Evolutionary conservation across 2,797 vertebrate species (phyloP).

Genomic region (Chaetodon trifasciatus): DNA sequence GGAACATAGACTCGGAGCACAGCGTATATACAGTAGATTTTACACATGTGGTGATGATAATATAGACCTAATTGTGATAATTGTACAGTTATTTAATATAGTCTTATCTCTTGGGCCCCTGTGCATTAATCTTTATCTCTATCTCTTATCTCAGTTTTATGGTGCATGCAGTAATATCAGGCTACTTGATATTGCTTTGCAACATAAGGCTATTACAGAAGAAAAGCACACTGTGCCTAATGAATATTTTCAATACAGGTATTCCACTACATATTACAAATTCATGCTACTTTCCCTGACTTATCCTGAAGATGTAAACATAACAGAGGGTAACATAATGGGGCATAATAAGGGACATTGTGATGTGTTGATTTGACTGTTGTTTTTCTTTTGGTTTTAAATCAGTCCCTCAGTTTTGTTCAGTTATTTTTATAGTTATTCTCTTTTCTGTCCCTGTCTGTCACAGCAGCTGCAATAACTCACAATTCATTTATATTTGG

Average conservation of each 20-base stretch:
- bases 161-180: neutral
- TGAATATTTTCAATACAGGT: neutral
- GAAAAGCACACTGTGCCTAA: neutral
- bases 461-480: neutral
- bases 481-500: slow-evolving; percentile 15
- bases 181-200: slow-evolving; percentile 1
- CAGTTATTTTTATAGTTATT: neutral
- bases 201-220: neutral
- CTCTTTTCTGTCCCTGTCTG: neutral
- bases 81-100: slow-evolving; percentile 6
- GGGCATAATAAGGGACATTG: neutral
- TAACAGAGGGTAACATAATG: neutral
- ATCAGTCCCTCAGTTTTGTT: neutral
- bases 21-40: slow-evolving; percentile 16
- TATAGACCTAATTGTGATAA: slow-evolving; percentile 21
- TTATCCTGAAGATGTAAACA: neutral
- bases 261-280: neutral
- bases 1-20: slow-evolving; percentile 21
- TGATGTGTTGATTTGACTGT: neutral
- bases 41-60: slow-evolving; percentile 8
- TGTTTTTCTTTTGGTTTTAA: neutral
- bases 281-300: neutral
- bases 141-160: slow-evolving; percentile 1
- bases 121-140: neutral
- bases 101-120: neutral